Base-by-base conservation (phyloP, 2,797 vertebrate genomes). In the Peromyscus aztecus region DNA sequence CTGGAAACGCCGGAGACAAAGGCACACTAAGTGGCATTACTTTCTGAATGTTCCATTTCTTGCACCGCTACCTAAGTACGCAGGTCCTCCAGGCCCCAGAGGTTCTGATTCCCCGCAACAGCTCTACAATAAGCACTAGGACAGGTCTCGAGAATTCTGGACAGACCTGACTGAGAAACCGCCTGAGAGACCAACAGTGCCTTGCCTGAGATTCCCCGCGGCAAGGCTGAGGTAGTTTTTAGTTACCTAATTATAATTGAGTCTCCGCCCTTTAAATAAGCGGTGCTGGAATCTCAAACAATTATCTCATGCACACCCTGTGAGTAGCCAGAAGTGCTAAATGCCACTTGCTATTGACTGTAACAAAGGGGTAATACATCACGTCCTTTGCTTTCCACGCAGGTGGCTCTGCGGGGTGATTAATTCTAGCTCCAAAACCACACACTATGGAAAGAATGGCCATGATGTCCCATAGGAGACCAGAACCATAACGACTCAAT, bases 161-260 rank as follows among this genome's bases (percentile, higher is more conserved):
- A 96, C 91, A 87, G 67, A 94, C 94, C 77, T 97, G 96, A 83
- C 94, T 96, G 89, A 90, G 96, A 98, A 98, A 89, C 83, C 95
- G 67, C 52, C 78, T 67, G 43, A 31, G 46, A 97, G 80, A 23
- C 52, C 4, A 52, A 96, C 95, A 97, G 96, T 80, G 92, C 94
- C 82, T 97, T 98, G 96, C 49, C 75, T 91, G 90, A 78, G 97
- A 97, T 97, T 98, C 98, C 98, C 97, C 98, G 98, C 91, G 95
- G 95, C 94, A 82, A 91, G 96, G 71, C 96, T 94, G 90, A 96
- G 88, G 69, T 97, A 89, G 43, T 92, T 93, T 43, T 90, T 78
- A 94, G 83, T 90, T 90, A 96, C 97, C 59, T 98, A 98, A 98
- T 98, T 98, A 98, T 2, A 55, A 55, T 19, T 89, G 31, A 98